These are phyloP conservation scores for Nothoprocta perdicaria DNA, from an alignment of 2,113 vertebrate genomes.

Conservation along the genomic window DNA sequence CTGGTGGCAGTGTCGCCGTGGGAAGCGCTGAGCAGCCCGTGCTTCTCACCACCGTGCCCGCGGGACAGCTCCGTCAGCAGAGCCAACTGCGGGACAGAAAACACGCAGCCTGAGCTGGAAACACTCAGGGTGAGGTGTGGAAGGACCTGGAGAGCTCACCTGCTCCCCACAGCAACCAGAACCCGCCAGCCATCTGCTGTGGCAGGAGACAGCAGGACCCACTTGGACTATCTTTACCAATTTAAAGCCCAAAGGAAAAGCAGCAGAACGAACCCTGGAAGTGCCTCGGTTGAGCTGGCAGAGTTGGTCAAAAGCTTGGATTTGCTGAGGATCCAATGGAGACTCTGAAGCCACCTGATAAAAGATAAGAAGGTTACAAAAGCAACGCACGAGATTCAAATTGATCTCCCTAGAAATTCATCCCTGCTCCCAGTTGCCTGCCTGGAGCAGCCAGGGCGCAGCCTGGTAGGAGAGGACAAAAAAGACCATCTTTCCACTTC, in stretches of 20 bases:
- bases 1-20: conserved; percentile 75
- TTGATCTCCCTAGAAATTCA: neutral
- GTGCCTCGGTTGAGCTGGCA: conserved; percentile 90
- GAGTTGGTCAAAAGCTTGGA: conserved; percentile 93
- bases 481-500: neutral
- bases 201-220: neutral
- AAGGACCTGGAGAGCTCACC: neutral
- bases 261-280: conserved; percentile 80
- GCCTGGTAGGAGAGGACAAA: neutral
- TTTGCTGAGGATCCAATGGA: conserved; percentile 89
- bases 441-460: fast-evolving
- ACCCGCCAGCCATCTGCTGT: neutral
- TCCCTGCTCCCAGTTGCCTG: neutral
- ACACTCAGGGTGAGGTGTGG: too few species aligned
- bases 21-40: conserved; percentile 73
- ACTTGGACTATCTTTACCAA: fast-evolving
- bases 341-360: conserved; percentile 81
- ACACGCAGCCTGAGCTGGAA: neutral
- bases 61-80: conserved; percentile 89
- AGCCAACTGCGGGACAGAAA: conserved; percentile 82
- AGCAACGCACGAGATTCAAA: neutral
- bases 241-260: fast-evolving
- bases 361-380: conserved; percentile 9
- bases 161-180: neutral
- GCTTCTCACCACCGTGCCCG: conserved; percentile 78